Base-by-base conservation (phyloP, 2,797 vertebrate genomes). In the Orientallactaga sibirica region DNA sequence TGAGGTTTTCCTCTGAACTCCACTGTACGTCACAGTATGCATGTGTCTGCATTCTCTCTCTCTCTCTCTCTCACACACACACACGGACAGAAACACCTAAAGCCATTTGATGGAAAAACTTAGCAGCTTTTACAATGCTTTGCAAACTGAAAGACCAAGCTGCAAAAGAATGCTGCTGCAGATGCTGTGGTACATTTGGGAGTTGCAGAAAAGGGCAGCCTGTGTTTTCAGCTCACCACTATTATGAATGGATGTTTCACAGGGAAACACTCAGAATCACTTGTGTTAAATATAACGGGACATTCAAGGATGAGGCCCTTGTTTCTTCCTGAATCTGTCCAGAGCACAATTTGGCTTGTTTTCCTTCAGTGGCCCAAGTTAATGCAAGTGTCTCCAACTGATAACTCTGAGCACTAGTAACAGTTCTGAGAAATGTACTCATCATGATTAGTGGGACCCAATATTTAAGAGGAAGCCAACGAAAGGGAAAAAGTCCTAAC, bases 161-260 rank as follows among this genome's bases (percentile, higher is more conserved):
- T 80, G 52, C 84, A 70, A 27, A 86, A 68, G 75, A 74, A 71
- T n/a, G 43, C 41, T 15, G 58, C n/a, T 58, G 52, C 52, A 52
- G 18, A 64, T 22, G 24, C 74, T 87, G 24, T 25, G 24, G 5
- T 52, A 80, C 41, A 58, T 75, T 75, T 43, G 68, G 74, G 29
- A 70, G 55, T 33, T 27, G 3, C 74, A n/a, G 16, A 66, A n/a
- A 70, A 14, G n/a, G 68, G 52, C 52, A 52, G 52, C 52, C 2
- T 20, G 33, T 3, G 33, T n/a, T 4, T 6, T 74, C 15, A 27
- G 25, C 6, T 33, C 41, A 1, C 52, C 19, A 8, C 58, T 27
- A 0, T 25, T 8, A 3, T 0, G n/a, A 15, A 1, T 1, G 2
- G 4, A 1, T 24, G 27, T 67, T 8, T 61, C 5, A 52, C 16